phyloP scores from a whole-genome alignment of 2,888 invertebrate genomes.

The Clivina fossor region DNA sequence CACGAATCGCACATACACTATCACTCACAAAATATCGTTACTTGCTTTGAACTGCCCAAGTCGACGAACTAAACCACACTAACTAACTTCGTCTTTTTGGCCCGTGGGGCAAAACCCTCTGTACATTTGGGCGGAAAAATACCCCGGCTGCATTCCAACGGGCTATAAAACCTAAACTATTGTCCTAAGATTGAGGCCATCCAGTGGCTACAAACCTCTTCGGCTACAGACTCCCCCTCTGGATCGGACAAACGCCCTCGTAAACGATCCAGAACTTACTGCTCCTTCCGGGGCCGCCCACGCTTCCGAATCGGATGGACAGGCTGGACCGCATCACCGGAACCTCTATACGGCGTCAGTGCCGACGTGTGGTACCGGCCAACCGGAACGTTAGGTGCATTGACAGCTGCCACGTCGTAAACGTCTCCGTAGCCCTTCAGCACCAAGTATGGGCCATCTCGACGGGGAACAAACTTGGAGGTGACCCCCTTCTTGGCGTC shows the following conservation, averaged over 20 bases:
- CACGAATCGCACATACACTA: no score
- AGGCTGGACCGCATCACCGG: neutral
- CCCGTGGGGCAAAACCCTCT: no score
- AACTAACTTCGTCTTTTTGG: no score
- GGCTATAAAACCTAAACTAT: no score
- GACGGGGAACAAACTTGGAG: neutral
- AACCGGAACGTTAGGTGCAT: neutral
- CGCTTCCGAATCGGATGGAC: neutral
- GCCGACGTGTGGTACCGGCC: conserved; percentile 3
- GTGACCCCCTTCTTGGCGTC: neutral
- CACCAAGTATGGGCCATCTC: conserved; percentile 1
- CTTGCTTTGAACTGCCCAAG: no score
- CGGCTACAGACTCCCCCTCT: conserved; percentile 17
- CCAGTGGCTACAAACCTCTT: no score
- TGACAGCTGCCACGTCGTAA: neutral
- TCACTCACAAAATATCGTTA: no score
- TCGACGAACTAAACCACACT: no score
- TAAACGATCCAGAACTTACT: conserved; percentile 3
- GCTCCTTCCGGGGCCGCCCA: conserved; percentile 2
- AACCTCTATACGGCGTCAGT: neutral
- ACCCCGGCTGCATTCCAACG: no score
- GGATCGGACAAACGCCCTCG: conserved; percentile 4
- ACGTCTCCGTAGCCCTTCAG: neutral
- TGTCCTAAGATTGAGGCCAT: no score
- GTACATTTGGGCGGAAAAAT: no score